Evolutionary conservation across 2,888 invertebrate species (phyloP), one percentile per base, ranked within the genome.

Genomic region (Apamea monoglypha): DNA sequence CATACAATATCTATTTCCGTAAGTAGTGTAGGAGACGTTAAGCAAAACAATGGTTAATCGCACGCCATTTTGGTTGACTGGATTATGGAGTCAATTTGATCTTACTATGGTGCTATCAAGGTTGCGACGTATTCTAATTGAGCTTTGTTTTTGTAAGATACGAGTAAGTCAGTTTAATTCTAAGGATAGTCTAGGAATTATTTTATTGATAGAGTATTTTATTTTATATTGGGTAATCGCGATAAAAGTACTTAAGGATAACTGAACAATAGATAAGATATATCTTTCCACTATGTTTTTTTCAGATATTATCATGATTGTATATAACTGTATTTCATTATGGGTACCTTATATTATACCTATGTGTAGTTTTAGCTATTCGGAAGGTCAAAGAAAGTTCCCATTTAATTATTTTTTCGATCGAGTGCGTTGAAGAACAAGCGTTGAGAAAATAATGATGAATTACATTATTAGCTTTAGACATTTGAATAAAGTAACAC

Each of bases 31-130:
- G 56, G 40, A 71, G n/a, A 77, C 18, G 70, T 80, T 21, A 61
- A 63, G 18, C 8, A 59, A 80, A 61, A 83, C 81, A 83, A 80
- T 81, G 56, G 70, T 40, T 69, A 64, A 77, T 81, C 7, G n/a
- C 59, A n/a, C 16, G 6, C 84, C 81, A 63, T 81, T 72, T 81
- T 61, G 29, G 53, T 18, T 29, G 36, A 14, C 29, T 61, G 16
- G 59, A 25, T 66, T 56, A 68, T 53, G n/a, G 53, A 75, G 67
- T 7, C 29, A 68, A 74, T 81, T 69, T 53, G 12, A n/a, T 56
- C 66, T 72, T 63, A 78, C 0, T 81, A 74, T 74, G 40, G 72
- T 68, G 44, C 6, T 47, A 40, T 66, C 74, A 78, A 81, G 84
- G 84, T 40, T 66, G 14, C 12, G 29, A 25, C 64, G 6, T 18